A percentile compares a stretch with the other conserved stretches of the same genome.
Evolutionary conservation across 2,113 vertebrate species (phyloP).

Genomic region (Kobus ellipsiprymnus): DNA sequence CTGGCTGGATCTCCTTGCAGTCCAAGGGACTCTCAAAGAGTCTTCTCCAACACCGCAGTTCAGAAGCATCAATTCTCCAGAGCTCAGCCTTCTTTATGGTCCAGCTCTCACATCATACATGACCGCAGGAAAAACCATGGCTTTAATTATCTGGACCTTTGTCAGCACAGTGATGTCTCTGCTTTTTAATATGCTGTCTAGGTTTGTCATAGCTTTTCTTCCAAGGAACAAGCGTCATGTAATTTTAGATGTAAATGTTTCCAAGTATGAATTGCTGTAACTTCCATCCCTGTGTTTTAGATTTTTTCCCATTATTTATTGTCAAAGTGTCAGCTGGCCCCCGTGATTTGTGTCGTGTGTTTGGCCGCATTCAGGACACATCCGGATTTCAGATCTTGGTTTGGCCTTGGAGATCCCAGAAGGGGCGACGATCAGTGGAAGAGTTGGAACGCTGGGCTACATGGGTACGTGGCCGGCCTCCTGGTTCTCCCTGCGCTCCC

Average conservation of each 20-base stretch:
- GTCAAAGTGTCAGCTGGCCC: neutral
- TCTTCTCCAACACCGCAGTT: neutral
- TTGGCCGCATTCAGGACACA: conserved; percentile 84
- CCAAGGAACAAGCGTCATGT: neutral
- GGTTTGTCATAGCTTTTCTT: neutral
- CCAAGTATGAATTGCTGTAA: neutral
- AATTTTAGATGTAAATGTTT: neutral
- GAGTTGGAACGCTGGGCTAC: conserved; percentile 93
- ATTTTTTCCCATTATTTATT: neutral
- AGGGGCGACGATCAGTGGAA: conserved; percentile 86
- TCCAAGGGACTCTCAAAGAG: neutral
- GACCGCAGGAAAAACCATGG: neutral
- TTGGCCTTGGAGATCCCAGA: conserved; percentile 92
- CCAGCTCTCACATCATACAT: neutral
- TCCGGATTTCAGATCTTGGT: conserved; percentile 94
- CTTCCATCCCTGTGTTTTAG: neutral
- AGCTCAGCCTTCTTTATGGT: neutral
- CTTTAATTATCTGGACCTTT: neutral
- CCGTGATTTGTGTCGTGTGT: conserved; percentile 14
- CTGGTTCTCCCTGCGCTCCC: accelerated
- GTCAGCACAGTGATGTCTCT: neutral
- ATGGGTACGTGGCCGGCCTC: conserved; percentile 84
- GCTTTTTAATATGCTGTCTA: neutral
- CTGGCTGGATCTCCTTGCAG: neutral
- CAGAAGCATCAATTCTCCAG: neutral